phyloP scores from a whole-genome alignment of 2,797 vertebrate species.

The Catharus ustulatus region DNA sequence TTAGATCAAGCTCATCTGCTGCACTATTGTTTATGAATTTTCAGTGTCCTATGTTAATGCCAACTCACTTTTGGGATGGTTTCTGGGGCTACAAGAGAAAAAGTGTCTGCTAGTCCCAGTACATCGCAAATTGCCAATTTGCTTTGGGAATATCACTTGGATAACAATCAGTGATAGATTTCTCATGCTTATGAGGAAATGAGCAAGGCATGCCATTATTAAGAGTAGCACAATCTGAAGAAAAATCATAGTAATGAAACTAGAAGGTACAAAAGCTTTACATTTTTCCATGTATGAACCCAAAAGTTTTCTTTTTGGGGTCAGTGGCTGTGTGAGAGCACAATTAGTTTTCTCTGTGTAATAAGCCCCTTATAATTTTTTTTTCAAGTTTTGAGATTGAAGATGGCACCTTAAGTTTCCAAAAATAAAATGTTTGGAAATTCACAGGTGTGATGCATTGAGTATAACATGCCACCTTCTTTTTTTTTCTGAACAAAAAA shows the following conservation, averaged over 20 bases:
- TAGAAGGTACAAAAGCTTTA: background rate
- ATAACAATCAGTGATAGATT: background rate
- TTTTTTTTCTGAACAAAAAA: background rate
- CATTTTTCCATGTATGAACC: background rate
- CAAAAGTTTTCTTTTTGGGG: background rate
- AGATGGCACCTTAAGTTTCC: background rate
- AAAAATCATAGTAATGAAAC: background rate
- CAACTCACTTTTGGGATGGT: background rate
- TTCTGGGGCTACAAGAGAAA: background rate
- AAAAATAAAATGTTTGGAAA: background rate
- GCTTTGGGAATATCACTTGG: background rate
- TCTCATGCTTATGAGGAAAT: background rate
- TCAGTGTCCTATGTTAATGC: background rate
- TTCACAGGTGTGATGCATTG: background rate
- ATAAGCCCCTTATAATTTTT: background rate
- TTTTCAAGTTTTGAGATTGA: background rate
- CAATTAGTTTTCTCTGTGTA: background rate
- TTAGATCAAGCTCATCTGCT: constrained; percentile 48
- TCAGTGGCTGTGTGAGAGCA: background rate
- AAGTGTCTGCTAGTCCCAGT: background rate
- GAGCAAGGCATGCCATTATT: background rate
- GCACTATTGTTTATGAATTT: constrained; percentile 8
- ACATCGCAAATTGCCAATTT: background rate
- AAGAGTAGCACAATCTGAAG: background rate
- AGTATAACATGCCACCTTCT: background rate